Evolutionary conservation across 2,888 invertebrate species (phyloP).

Genomic region (Corythucha ciliata): DNA sequence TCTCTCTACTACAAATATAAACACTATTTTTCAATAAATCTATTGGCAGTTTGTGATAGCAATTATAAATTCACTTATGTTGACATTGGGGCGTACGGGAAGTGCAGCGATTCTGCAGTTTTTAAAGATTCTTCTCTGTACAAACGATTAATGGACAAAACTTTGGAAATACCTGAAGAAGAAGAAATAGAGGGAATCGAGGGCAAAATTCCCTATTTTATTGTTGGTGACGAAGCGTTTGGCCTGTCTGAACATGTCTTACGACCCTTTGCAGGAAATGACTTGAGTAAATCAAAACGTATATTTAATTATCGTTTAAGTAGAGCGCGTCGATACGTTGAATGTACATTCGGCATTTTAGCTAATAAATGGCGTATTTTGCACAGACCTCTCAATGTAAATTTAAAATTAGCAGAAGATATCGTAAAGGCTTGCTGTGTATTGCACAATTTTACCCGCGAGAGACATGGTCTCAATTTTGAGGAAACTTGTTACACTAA

Average conservation of each 20-base stretch:
- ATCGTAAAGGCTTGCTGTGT: slow-evolving; percentile 37
- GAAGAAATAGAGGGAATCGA: slow-evolving; percentile 32
- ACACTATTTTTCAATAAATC: slow-evolving; percentile 30
- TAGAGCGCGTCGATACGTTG: slow-evolving; percentile 32
- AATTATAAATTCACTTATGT: slow-evolving; percentile 33
- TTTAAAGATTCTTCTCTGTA: neutral
- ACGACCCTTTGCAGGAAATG: slow-evolving; percentile 33
- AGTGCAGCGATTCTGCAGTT: neutral
- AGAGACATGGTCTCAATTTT: slow-evolving; percentile 29
- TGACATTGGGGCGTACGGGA: slow-evolving; percentile 28
- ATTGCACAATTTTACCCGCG: slow-evolving; percentile 32
- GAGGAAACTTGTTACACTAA: too few relatives aligned
- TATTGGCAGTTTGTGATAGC: slow-evolving; percentile 32
- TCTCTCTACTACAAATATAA: slow-evolving; percentile 34
- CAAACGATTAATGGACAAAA: neutral
- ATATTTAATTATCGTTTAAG: slow-evolving; percentile 35
- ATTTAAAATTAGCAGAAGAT: slow-evolving; percentile 34
- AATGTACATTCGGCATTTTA: slow-evolving; percentile 36
- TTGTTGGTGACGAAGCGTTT: slow-evolving; percentile 38
- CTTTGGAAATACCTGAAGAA: slow-evolving; percentile 33
- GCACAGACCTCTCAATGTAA: slow-evolving; percentile 37
- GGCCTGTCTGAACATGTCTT: slow-evolving; percentile 31
- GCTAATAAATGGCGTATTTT: slow-evolving; percentile 40
- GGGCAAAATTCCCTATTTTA: slow-evolving; percentile 32
- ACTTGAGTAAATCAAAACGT: slow-evolving; percentile 30